phyloP scores from a whole-genome alignment of 64 coral and sea anemone species.

The Montipora efflorescens region DNA sequence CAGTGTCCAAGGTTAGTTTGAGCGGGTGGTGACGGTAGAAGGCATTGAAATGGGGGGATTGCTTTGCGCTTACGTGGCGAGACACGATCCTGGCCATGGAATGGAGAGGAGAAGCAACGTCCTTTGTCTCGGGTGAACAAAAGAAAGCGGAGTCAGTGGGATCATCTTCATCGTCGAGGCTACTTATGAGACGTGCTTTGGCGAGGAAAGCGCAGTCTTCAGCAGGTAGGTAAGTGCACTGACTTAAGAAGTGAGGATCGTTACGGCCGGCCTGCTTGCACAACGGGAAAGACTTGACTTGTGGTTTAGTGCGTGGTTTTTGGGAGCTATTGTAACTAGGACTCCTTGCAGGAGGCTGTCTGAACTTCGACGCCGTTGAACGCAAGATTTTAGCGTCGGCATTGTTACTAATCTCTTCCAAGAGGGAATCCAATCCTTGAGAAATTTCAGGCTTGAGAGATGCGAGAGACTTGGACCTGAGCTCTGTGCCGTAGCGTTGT shows the following conservation, averaged over 20 bases:
- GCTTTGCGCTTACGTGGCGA: not conserved
- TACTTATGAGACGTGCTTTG: not conserved
- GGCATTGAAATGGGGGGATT: slow-evolving; percentile 26
- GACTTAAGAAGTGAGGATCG: slow-evolving; percentile 14
- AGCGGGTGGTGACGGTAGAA: slow-evolving; percentile 25
- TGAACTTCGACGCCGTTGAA: not conserved
- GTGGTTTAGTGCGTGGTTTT: not conserved
- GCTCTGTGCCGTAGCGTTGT: not conserved
- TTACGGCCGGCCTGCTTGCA: slow-evolving; percentile 10
- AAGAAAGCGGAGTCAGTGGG: not conserved
- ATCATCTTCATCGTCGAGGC: slow-evolving; percentile 2
- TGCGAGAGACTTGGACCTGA: not conserved
- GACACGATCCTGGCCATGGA: not conserved
- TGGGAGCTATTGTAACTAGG: not conserved
- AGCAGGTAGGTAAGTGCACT: slow-evolving; percentile 31
- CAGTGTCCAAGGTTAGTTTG: slow-evolving; percentile 22
- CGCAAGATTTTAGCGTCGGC: not conserved
- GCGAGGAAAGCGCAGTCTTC: not conserved
- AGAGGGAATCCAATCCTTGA: not conserved
- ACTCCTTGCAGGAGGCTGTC: not conserved
- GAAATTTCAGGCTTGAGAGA: slow-evolving; percentile 2
- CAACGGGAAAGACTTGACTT: slow-evolving; percentile 10
- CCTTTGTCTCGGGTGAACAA: not conserved
- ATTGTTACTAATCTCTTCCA: not conserved
- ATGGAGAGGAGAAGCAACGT: not conserved